phyloP scores from a whole-genome alignment of 1,140 invertebrate species.

The Geopemphigus sp. region DNA sequence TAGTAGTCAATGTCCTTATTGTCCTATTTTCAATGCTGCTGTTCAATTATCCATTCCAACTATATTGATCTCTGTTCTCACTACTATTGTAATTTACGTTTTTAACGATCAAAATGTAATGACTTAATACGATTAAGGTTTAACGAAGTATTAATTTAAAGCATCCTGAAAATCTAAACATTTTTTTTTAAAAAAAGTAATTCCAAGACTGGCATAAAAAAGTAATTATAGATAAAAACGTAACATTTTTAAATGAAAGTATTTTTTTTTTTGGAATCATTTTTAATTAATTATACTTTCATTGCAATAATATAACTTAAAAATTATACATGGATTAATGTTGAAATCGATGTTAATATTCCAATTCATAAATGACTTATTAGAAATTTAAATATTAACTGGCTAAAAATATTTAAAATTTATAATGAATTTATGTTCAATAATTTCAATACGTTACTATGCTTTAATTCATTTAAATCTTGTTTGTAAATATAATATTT shows the following conservation, averaged over 20 bases:
- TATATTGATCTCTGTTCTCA: neutral
- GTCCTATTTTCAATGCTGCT: constrained; percentile 81
- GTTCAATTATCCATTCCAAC: constrained; percentile 18
- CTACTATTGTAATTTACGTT: neutral
- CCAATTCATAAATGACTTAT: too few species aligned
- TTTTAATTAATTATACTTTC: too few species aligned
- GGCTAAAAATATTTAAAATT: too few species aligned
- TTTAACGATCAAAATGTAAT: neutral
- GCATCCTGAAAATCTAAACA: neutral
- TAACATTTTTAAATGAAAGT: neutral
- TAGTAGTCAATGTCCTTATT: constrained; percentile 96
- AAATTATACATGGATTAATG: too few species aligned
- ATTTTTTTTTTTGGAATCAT: too few species aligned
- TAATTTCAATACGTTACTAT: too few species aligned
- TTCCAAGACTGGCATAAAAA: constrained; percentile 31
- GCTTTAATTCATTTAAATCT: too few species aligned
- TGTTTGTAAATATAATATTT: too few species aligned
- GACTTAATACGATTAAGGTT: neutral
- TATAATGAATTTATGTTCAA: too few species aligned
- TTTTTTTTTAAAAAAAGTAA: neutral
- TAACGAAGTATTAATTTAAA: constrained; percentile 5
- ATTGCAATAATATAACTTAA: too few species aligned
- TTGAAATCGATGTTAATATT: too few species aligned
- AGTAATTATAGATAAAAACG: neutral
- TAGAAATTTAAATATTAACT: too few species aligned